Evolutionary conservation across 1,140 invertebrate genomes (phyloP).

Genomic region (Aphaenogaster ashmeadi): DNA sequence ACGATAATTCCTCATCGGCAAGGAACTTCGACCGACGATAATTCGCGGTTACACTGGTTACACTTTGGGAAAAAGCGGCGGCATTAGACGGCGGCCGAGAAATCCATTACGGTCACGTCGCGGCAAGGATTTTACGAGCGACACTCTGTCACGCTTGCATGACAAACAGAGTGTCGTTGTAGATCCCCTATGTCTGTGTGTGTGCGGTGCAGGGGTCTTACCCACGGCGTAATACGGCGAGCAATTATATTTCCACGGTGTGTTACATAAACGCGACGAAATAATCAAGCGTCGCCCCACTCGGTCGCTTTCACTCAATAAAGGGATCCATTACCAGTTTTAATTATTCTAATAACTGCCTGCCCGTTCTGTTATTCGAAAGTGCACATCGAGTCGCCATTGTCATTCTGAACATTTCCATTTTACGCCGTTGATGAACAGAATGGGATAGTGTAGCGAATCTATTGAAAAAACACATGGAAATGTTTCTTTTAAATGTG

Average conservation of each 20-base stretch:
- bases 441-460: not conserved
- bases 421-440: not conserved
- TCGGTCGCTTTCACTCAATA: constrained; percentile 60
- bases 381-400: constrained; percentile 5
- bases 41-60: constrained; percentile 25
- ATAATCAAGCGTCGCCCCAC: constrained; percentile 41
- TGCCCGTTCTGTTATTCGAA: not conserved
- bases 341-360: constrained; percentile 56
- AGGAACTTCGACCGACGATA: constrained; percentile 9
- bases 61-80: constrained; percentile 32
- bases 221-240: constrained; percentile 36
- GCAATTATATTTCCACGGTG: constrained; percentile 57
- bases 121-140: constrained; percentile 37
- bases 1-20: constrained; percentile 41
- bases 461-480: not conserved
- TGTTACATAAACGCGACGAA: constrained; percentile 46
- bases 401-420: not conserved
- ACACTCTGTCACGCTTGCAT: constrained; percentile 45
- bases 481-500: not conserved
- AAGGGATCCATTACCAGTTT: constrained; percentile 53
- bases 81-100: constrained; percentile 8
- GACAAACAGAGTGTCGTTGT: constrained; percentile 47
- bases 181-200: not conserved
- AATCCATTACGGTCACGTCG: constrained; percentile 22
- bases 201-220: not conserved